phyloP scores from a whole-genome alignment of 1,140 invertebrate genomes.

The Panagrolaimus sp. region DNA sequence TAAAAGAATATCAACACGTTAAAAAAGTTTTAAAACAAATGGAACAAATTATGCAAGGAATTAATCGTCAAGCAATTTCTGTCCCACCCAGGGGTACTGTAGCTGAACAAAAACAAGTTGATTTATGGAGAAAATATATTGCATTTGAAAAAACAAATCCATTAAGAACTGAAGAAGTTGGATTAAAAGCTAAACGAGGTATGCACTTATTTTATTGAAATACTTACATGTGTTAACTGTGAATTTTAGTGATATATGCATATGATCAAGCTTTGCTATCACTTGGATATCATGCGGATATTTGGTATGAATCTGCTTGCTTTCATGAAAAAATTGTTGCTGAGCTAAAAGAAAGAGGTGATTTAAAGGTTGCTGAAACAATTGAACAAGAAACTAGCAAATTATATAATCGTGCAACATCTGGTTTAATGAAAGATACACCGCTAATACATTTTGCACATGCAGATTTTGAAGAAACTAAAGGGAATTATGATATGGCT shows the following conservation, averaged over 20 bases:
- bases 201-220: conserved; percentile 15
- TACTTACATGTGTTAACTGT: too few species aligned
- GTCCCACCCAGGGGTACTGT: conserved; percentile 79
- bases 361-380: conserved; percentile 25
- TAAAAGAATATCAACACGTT: conserved; percentile 94
- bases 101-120: conserved; percentile 73
- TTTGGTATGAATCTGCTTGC: conserved; percentile 96
- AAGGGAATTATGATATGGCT: conserved; percentile 92
- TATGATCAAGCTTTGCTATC: conserved; percentile 95
- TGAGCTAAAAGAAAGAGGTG: conserved; percentile 84
- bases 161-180: conserved; percentile 85
- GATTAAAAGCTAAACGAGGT: conserved; percentile 76
- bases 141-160: conserved; percentile 94
- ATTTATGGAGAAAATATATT: conserved; percentile 99
- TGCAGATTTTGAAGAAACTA: conserved; percentile 94
- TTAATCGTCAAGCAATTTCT: conserved; percentile 80
- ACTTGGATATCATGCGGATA: conserved; percentile 90
- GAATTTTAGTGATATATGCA: conserved; percentile 82
- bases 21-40: conserved; percentile 77
- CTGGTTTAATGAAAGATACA: conserved; percentile 74
- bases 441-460: conserved; percentile 93
- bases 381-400: conserved; percentile 14
- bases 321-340: conserved; percentile 89
- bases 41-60: conserved; percentile 83
- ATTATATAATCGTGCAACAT: conserved; percentile 84